Base-by-base conservation (phyloP, 2,113 vertebrate species). In the Scolopax mira region DNA sequence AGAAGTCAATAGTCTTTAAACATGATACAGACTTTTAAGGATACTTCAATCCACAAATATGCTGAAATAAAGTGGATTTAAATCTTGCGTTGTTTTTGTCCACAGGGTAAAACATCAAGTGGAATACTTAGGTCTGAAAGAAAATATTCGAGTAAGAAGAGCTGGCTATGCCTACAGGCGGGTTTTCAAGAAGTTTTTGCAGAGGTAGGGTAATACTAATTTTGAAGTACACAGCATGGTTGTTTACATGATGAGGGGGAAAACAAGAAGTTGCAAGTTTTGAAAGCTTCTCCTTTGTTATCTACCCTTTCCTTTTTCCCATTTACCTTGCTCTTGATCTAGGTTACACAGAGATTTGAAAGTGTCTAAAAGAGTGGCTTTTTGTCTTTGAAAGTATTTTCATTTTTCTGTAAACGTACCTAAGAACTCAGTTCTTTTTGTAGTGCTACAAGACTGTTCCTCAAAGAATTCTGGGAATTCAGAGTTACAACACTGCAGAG, bases 91-190 rank as follows among this genome's bases (percentile, higher is more conserved):
- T 95, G 42, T 62, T 93, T 92, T 79, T 95, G 89, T 94, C 88
- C 88, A 13, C 66, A 99, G 99, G 90, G 99, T 99, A 25, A 99
- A 99, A 95, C 99, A 99, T 94, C 99, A 99, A 93, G 99, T 99
- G 64, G 99, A 99, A 88, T 99, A 99, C 91, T 98, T 99, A 61
- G 99, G 99, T 80, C 98, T 99, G 92, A 99, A 99, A 96, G 99
- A 99, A 95, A 99, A 99, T 83, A 99, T 99, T 89, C 97, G 99
- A 22, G 99, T 99, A 52, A 98, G 99, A 94, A 98, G 99, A 97
- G 99, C 99, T 92, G 99, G 99, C 61, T 99, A 99, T 18, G 99
- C 99, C 86, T 99, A 99, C 95, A 98, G 99, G 83, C 97, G 99
- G 52, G 71, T 99, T 90, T 99, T 99, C 98, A 98, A 97, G 96